These are phyloP conservation scores for Andrena dorsata DNA, from an alignment of 2,888 invertebrate species.

Conservation along the genomic window DNA sequence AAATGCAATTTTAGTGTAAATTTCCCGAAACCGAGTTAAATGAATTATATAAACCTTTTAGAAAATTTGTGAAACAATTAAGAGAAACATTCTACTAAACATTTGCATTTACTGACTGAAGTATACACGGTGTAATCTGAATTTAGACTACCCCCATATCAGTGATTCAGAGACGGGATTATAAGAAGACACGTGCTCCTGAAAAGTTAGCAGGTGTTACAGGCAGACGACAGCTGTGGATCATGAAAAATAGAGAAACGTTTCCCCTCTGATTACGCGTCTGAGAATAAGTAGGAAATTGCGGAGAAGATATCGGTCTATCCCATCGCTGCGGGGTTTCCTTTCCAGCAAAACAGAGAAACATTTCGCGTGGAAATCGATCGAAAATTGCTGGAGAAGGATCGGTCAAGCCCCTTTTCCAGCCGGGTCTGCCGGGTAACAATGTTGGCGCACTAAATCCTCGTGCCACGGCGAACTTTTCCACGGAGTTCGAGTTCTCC, in stretches of 20 bases:
- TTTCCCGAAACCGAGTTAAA: too few species aligned
- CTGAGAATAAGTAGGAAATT: background rate
- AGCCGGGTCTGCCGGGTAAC: slow-evolving; percentile 23
- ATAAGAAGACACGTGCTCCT: too few species aligned
- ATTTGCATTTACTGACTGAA: too few species aligned
- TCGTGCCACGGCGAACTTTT: slow-evolving; percentile 63
- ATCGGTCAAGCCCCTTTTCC: slow-evolving; percentile 55
- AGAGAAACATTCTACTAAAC: too few species aligned
- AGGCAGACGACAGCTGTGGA: background rate
- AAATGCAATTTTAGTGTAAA: background rate
- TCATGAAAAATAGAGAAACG: background rate
- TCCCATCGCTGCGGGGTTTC: slow-evolving; percentile 11
- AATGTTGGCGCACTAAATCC: slow-evolving; percentile 66
- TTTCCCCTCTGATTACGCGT: background rate
- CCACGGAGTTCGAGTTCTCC: slow-evolving; percentile 63
- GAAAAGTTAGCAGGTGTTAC: background rate
- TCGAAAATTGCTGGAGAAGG: slow-evolving; percentile 25
- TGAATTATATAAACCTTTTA: too few species aligned
- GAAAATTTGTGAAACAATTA: too few species aligned
- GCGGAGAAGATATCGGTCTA: background rate
- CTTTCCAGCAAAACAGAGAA: slow-evolving; percentile 8
- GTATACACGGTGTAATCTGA: too few species aligned
- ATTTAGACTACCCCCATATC: too few species aligned
- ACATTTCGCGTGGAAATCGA: slow-evolving; percentile 20
- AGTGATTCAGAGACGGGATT: too few species aligned